A percentile compares a stretch with the other conserved stretches of the same genome.
Evolutionary conservation across 2,113 vertebrate species (phyloP).

Genomic region (Lophotis ruficrista): DNA sequence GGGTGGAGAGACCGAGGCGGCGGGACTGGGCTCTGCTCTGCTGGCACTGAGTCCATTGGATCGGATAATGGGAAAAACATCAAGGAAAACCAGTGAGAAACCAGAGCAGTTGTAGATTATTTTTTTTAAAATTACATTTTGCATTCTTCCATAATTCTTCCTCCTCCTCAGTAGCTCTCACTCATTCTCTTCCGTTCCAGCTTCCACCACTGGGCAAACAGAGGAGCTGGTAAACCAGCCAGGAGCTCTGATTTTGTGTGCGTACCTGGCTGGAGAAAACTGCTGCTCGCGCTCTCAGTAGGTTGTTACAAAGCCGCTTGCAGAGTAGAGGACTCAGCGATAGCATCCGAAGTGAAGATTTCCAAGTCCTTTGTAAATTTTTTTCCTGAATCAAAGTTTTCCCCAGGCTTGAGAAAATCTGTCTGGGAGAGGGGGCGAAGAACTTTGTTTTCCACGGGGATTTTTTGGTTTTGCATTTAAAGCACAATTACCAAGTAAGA

Average conservation of each 20-base stretch:
- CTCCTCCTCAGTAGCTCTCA: not conserved
- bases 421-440: not conserved
- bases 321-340: not conserved
- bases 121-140: no score
- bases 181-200: not conserved
- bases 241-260: no score
- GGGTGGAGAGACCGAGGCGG: accelerated
- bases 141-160: not conserved
- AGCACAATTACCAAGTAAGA: not conserved
- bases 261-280: not conserved
- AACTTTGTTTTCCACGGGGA: not conserved
- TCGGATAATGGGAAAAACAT: accelerated
- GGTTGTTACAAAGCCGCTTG: not conserved
- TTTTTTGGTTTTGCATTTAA: not conserved
- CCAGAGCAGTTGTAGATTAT: not conserved
- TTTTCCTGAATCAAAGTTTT: not conserved
- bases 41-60: not conserved
- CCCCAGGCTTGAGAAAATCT: not conserved
- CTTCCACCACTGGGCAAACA: not conserved
- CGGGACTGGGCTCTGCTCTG: not conserved
- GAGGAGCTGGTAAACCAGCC: not conserved
- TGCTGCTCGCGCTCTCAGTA: accelerated
- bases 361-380: not conserved
- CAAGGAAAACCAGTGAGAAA: not conserved
- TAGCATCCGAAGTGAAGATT: not conserved